Conservation (phyloP, 1,140 invertebrate genomes). For the Linepithema humile region DNA sequence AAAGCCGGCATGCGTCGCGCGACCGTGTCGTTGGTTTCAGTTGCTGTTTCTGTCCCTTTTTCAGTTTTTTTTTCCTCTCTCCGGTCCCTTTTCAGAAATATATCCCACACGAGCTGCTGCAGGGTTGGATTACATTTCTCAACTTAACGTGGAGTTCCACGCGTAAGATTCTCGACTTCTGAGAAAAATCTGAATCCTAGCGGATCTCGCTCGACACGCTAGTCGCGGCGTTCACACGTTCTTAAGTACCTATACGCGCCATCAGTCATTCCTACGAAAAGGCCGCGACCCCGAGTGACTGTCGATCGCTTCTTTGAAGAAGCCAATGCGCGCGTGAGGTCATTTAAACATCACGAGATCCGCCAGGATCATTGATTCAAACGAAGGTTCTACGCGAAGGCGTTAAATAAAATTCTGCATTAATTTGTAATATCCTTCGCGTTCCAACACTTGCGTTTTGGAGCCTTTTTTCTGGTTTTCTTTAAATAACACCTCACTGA, state of each 20-base stretch:
- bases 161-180: background rate
- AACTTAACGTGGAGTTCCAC: background rate
- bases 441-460: too few species aligned
- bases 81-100: background rate
- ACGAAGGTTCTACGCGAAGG: background rate
- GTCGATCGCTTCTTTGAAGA: slow-evolving; percentile 26
- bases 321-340: slow-evolving; percentile 19
- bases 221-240: slow-evolving; percentile 29
- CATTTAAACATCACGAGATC: slow-evolving; percentile 37
- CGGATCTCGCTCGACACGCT: background rate
- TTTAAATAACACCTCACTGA: too few species aligned
- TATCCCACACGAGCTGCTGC: background rate
- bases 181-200: background rate
- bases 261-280: slow-evolving; percentile 48
- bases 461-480: too few species aligned
- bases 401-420: background rate
- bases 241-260: background rate
- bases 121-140: background rate
- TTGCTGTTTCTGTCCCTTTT: background rate
- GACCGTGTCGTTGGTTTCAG: background rate
- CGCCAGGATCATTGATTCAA: background rate
- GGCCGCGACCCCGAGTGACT: slow-evolving; percentile 42
- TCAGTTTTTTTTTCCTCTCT: background rate
- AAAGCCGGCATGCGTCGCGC: background rate
- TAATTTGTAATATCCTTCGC: too few species aligned